Evolutionary conservation across 2,797 vertebrate species (phyloP).

Genomic region (Melanitta fusca): DNA sequence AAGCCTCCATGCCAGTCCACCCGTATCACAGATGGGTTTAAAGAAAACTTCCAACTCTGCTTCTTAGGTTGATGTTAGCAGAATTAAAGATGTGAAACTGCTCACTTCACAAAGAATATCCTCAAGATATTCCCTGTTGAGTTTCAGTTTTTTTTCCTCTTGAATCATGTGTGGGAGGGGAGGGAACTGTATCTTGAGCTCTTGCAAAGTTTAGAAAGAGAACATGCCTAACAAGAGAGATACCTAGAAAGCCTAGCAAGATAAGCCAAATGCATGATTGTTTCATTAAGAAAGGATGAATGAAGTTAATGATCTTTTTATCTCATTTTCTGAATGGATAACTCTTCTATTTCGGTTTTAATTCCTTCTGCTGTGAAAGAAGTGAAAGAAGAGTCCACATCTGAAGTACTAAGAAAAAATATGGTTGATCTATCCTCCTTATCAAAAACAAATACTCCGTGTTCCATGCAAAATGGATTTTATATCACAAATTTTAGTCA

Average conservation of each 20-base stretch:
- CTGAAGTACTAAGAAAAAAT: background rate
- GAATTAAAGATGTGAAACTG: background rate
- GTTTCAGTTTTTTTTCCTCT: background rate
- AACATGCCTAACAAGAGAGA: background rate
- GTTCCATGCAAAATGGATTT: background rate
- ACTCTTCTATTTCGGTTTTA: background rate
- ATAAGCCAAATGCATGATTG: background rate
- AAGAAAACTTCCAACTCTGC: background rate
- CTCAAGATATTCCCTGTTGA: background rate
- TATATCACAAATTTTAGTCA: background rate
- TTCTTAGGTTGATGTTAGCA: background rate
- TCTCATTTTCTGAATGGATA: background rate
- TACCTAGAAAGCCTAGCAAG: background rate
- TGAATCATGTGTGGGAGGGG: background rate
- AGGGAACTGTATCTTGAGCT: background rate
- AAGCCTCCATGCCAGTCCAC: background rate
- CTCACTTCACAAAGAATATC: background rate
- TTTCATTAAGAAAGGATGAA: background rate
- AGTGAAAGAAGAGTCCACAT: background rate
- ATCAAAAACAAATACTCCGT: background rate
- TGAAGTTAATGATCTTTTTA: background rate
- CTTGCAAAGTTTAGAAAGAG: background rate
- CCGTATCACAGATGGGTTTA: background rate
- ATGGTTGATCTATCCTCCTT: background rate
- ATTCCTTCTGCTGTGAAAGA: background rate